Percentiles rank a stretch among this genome's conserved stretches.
phyloP scores from a whole-genome alignment of 1,140 invertebrate genomes.

The Idris sp. region DNA sequence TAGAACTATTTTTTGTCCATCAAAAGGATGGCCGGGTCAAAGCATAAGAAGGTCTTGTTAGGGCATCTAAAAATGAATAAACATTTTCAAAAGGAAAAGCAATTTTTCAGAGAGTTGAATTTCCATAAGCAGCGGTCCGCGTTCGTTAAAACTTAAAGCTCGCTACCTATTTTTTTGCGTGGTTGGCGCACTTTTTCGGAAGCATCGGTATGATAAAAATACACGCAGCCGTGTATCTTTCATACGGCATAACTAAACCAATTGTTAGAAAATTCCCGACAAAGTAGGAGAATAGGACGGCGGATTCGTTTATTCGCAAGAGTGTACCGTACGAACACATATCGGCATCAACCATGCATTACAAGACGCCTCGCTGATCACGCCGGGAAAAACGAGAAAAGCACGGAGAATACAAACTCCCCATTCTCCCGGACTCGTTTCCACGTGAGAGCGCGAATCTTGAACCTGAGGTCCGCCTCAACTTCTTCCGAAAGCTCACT shows the following conservation, averaged over 20 bases:
- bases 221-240: constrained; percentile 39
- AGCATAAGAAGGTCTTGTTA: no score
- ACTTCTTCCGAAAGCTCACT: constrained; percentile 62
- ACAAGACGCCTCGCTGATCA: constrained; percentile 76
- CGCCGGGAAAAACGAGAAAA: constrained; percentile 75
- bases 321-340: constrained; percentile 69
- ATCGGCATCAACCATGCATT: constrained; percentile 76
- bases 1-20: no score
- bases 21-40: no score
- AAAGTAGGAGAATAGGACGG: constrained; percentile 46
- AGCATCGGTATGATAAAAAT: constrained; percentile 50
- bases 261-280: constrained; percentile 57
- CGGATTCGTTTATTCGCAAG: constrained; percentile 64
- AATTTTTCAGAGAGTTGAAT: no score
- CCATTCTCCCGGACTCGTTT: constrained; percentile 63
- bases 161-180: constrained; percentile 13
- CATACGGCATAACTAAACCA: constrained; percentile 61
- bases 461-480: constrained; percentile 63
- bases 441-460: constrained; percentile 61
- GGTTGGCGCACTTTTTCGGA: constrained; percentile 20
- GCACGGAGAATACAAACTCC: constrained; percentile 70
- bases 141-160: constrained; percentile 43
- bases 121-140: no score
- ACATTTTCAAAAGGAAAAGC: no score
- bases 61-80: no score